Evolutionary conservation across 2,113 vertebrate species (phyloP).

Genomic region (Xenus cinereus): DNA sequence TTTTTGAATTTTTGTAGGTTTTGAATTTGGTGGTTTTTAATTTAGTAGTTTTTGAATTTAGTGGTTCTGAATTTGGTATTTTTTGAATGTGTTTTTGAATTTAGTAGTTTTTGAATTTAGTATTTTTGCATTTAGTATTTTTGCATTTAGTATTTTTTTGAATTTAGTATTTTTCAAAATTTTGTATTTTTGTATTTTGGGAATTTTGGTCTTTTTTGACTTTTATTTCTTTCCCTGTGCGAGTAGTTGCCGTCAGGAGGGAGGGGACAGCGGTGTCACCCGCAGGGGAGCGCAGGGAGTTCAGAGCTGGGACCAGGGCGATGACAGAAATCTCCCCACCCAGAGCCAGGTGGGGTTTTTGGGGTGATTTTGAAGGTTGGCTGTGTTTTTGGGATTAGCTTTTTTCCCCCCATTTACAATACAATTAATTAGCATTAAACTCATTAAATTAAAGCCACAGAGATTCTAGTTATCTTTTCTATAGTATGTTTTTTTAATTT

Average conservation of each 20-base stretch:
- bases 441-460: neutral
- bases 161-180: neutral
- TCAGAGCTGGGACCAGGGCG: neutral
- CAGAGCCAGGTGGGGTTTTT: neutral
- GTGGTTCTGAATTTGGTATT: neutral
- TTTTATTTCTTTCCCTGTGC: neutral
- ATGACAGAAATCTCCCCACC: neutral
- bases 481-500: neutral
- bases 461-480: neutral
- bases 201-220: neutral
- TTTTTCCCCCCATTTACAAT: neutral
- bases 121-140: neutral
- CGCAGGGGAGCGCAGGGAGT: rapidly evolving
- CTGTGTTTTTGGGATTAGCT: too few relatives aligned
- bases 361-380: too few relatives aligned
- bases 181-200: too few relatives aligned
- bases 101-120: too few relatives aligned
- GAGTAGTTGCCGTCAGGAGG: neutral
- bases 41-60: neutral
- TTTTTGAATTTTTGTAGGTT: neutral
- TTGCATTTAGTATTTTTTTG: neutral
- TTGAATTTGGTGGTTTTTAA: neutral
- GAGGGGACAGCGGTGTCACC: neutral
- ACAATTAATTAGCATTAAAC: neutral
- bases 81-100: neutral